phyloP scores from a whole-genome alignment of 2,888 invertebrate species.

The Dolichomitus sp. region DNA sequence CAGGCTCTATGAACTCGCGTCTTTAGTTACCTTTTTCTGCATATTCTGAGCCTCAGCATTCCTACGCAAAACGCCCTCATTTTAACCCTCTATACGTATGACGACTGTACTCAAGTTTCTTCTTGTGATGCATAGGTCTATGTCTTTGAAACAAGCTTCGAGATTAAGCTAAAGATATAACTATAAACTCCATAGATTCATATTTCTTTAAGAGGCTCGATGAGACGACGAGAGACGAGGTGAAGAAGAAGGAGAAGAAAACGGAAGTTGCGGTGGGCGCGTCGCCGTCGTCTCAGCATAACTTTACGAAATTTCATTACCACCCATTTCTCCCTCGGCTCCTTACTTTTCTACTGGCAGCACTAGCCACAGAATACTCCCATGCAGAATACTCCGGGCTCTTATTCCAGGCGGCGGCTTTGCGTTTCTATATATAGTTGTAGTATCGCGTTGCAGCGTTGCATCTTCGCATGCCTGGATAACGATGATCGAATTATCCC shows the following conservation, averaged over 20 bases:
- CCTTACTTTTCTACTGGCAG: constrained; percentile 47
- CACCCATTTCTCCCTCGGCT: constrained; percentile 58
- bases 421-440: constrained; percentile 21
- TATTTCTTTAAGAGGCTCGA: constrained; percentile 40
- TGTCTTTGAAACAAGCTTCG: constrained; percentile 10
- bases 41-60: background rate
- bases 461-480: constrained; percentile 54
- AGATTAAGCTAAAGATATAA: constrained; percentile 3
- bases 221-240: constrained; percentile 32
- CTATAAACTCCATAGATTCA: constrained; percentile 15
- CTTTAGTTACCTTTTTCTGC: background rate
- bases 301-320: constrained; percentile 82
- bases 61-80: constrained; percentile 12
- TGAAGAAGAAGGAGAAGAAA: constrained; percentile 15
- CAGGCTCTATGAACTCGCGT: constrained; percentile 17
- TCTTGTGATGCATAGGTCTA: background rate
- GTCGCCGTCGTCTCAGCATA: constrained; percentile 70
- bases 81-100: background rate
- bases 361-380: constrained; percentile 10
- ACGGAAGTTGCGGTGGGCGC: constrained; percentile 47
- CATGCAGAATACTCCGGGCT: constrained; percentile 33
- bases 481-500: constrained; percentile 63
- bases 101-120: background rate
- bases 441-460: constrained; percentile 47
- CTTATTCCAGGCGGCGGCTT: constrained; percentile 27